phyloP scores from a whole-genome alignment of 2,113 vertebrate genomes.

The Dasyornis broadbenti region DNA sequence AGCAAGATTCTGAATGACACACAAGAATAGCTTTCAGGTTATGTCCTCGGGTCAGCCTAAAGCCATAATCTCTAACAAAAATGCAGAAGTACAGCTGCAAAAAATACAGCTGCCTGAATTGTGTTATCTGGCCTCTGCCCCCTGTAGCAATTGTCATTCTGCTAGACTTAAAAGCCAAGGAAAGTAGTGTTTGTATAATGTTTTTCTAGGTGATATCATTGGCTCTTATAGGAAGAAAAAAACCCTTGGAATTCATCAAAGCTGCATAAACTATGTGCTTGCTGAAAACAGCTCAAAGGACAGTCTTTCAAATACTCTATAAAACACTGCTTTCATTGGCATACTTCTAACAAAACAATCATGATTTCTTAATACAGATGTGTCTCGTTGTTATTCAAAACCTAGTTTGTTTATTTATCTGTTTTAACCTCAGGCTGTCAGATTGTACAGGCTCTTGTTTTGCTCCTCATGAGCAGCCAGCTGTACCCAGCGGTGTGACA shows the following conservation, averaged over 20 bases:
- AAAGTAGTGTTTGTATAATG: not conserved
- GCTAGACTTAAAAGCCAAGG: not conserved
- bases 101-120: not conserved
- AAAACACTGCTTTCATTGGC: slow-evolving; percentile 1
- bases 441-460: not conserved
- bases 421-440: not conserved
- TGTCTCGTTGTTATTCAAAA: not conserved
- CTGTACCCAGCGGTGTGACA: rapidly evolving
- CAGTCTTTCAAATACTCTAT: not conserved
- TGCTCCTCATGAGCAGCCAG: not conserved
- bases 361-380: not conserved
- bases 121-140: not conserved
- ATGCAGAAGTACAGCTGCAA: not conserved
- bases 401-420: not conserved
- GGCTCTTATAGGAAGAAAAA: not conserved
- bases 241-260: not conserved
- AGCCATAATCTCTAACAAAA: not conserved
- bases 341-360: not conserved
- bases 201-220: not conserved
- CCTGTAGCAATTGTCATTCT: not conserved
- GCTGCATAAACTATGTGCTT: not conserved
- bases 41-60: not conserved
- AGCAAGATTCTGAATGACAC: not conserved
- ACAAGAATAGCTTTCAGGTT: not conserved
- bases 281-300: not conserved